Conservation (phyloP, 2,797 vertebrate species). For the Epinephelus malabaricus region DNA sequence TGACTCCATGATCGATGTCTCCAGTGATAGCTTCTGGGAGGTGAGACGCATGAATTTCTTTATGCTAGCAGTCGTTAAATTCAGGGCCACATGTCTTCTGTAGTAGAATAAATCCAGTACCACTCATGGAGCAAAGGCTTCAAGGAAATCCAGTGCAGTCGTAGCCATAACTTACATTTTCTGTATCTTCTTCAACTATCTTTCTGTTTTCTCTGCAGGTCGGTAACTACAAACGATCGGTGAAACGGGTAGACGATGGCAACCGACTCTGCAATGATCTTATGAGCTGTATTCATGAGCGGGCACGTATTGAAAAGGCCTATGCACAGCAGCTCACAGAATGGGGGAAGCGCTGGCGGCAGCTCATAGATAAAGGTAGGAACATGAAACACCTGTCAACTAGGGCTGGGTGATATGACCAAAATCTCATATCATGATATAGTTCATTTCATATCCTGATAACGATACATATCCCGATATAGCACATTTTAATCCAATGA, state of each 20-base stretch:
- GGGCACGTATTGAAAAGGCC: slow-evolving; percentile 94
- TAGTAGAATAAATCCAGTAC: background rate
- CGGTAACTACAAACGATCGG: slow-evolving; percentile 96
- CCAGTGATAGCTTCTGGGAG: slow-evolving; percentile 99
- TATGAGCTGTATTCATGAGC: slow-evolving; percentile 97
- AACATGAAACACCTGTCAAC: background rate
- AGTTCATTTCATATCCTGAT: too few relatives aligned
- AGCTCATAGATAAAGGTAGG: slow-evolving; percentile 95
- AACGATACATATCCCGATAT: too few relatives aligned
- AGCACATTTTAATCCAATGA: too few relatives aligned
- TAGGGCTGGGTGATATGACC: too few relatives aligned
- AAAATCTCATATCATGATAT: too few relatives aligned
- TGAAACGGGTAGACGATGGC: slow-evolving; percentile 96
- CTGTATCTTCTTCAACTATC: background rate
- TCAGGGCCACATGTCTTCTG: background rate
- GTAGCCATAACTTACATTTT: background rate
- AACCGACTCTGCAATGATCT: slow-evolving; percentile 93
- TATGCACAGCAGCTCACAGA: slow-evolving; percentile 97
- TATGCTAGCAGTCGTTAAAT: background rate
- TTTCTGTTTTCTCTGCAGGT: slow-evolving; percentile 82
- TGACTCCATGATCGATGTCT: slow-evolving; percentile 93
- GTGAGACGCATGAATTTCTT: slow-evolving; percentile 75
- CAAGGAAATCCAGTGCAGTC: background rate
- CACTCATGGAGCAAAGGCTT: background rate
- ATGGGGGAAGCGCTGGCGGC: slow-evolving; percentile 97